Evolutionary conservation across 2,888 invertebrate genomes (phyloP), one percentile per base, ranked within the genome.

Genomic region (Pimpla rufipes): DNA sequence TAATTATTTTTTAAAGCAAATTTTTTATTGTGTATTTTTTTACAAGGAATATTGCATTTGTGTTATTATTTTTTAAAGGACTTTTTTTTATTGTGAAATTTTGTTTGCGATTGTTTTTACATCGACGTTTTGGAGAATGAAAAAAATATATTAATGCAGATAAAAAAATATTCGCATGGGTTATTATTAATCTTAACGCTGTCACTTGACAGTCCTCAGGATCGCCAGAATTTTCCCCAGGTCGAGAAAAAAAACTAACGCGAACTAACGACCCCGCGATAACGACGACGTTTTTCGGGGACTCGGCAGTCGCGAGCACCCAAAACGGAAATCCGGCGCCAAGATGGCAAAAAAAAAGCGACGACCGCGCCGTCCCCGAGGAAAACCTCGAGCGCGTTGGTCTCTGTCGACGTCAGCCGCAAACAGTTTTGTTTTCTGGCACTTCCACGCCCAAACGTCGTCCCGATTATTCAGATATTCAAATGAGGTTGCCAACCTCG

Each of bases 381-480:
- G 76, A 81, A 77, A 85, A 81, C 75, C 55, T 83, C 73, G 75
- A 74, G 78, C 64, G 40, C 66, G 62, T 74, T 76, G 88, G 90
- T 88, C n/a, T n/a, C 90, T 91, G 91, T 92, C 91, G 88, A 74
- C 87, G 88, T 81, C 92, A 92, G 91, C 64, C 73, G 87, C 88
- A 86, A 88, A 86, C 90, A 90, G 64, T 81, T 84, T 80, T 83
- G 83, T 83, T 83, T 84, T 81, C 78, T 78, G n/a, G 55, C 80
- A 52, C 74, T 75, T 84, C 84, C 84, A 84, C 93, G 93, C 93
- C 93, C 93, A 89, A 93, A 93, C 92, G 91, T 88, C 92, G 93
- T 93, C 90, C 91, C 90, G 90, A 93, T 93, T 93, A 93, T 93
- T 91, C 93, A 91, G 90, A 92, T 93, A 93, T 93, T 93, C 90